These are phyloP conservation scores for Oxyruncus cristatus DNA, from an alignment of 2,113 vertebrate species.

Conservation along the genomic window DNA sequence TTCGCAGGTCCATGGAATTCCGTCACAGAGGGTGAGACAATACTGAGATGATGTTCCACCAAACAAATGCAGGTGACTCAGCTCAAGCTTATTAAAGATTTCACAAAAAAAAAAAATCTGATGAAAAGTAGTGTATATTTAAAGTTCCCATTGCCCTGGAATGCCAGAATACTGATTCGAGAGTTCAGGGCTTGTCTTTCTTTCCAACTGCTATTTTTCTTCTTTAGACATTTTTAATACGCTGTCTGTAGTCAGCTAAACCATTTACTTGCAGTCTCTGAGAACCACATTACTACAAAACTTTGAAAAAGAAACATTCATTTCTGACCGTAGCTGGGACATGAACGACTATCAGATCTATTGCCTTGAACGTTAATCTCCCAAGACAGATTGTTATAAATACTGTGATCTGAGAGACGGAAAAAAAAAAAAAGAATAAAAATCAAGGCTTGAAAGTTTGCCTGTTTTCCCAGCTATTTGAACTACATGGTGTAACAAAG, in stretches of 20 bases:
- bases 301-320: constrained; percentile 1
- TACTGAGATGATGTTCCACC: not conserved
- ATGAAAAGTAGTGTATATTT: not conserved
- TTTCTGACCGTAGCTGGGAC: constrained; percentile 6
- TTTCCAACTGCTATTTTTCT: not conserved
- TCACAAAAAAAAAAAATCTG: constrained; percentile 11
- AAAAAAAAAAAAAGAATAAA: not conserved
- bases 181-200: not conserved
- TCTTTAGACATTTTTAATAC: not conserved
- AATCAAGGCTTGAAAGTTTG: constrained; percentile 1
- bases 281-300: constrained; percentile 22
- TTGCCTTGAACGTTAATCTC: not conserved
- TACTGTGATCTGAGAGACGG: not conserved
- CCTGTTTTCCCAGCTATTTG: not conserved
- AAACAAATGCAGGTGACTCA: not conserved
- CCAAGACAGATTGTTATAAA: constrained; percentile 3
- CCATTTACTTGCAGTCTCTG: not conserved
- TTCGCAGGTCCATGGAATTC: not conserved
- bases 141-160: not conserved
- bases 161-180: not conserved
- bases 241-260: not conserved
- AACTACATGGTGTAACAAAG: not conserved
- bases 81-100: not conserved
- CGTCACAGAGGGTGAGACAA: not conserved
- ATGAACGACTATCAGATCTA: not conserved